Percentiles rank a stretch among this genome's conserved stretches.
These are phyloP conservation scores for Loriculus beryllinus DNA, from an alignment of 2,797 vertebrate genomes.

Conservation along the genomic window DNA sequence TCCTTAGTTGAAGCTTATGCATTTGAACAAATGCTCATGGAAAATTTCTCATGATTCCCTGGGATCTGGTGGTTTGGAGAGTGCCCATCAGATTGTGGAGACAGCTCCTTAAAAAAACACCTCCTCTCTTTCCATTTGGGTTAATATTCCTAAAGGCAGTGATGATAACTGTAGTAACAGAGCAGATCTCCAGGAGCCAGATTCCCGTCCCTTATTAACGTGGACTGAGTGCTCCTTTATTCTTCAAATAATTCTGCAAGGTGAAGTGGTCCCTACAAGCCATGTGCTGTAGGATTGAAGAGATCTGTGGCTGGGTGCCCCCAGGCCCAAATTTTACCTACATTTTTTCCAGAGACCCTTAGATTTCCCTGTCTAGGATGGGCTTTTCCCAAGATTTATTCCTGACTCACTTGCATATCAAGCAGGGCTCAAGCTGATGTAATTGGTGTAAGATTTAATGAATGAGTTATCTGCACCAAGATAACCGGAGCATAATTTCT, in stretches of 20 bases:
- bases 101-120: neutral
- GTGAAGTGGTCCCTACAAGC: rapidly evolving
- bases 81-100: neutral
- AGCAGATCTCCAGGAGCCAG: neutral
- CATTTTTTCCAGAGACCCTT: neutral
- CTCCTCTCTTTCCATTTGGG: no score
- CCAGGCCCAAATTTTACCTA: no score
- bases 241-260: neutral
- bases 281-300: neutral
- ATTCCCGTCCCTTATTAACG: neutral
- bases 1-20: neutral
- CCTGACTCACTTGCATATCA: neutral
- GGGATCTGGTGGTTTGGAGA: neutral
- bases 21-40: neutral
- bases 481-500: neutral
- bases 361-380: neutral
- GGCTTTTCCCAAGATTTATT: neutral
- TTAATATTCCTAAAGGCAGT: neutral
- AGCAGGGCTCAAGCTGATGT: neutral
- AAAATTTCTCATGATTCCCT: neutral
- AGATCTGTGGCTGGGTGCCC: rapidly evolving
- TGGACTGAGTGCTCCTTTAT: rapidly evolving
- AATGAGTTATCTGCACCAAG: neutral
- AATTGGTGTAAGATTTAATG: neutral
- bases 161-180: neutral